phyloP scores from a whole-genome alignment of 2,888 invertebrate genomes.

The Cerastoderma edule region DNA sequence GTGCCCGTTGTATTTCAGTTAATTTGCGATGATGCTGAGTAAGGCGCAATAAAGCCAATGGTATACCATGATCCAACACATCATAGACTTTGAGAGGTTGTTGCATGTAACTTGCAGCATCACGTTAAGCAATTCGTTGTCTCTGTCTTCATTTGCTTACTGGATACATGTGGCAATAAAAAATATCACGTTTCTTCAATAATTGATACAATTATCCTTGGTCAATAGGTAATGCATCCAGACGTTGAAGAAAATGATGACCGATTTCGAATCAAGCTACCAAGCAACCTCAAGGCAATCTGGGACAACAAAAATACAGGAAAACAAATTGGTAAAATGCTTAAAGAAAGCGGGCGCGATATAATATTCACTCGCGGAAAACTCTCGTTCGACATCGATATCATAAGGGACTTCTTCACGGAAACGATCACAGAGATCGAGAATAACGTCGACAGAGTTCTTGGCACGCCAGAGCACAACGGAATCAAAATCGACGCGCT shows the following conservation, averaged over 20 bases:
- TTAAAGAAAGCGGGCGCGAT: conserved; percentile 13
- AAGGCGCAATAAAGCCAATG: no score
- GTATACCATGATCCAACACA: no score
- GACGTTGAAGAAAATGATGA: not conserved
- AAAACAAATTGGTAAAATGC: conserved; percentile 16
- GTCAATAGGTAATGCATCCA: not conserved
- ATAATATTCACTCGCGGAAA: conserved; percentile 23
- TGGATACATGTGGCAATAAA: no score
- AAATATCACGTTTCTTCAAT: not conserved
- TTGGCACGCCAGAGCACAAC: not conserved
- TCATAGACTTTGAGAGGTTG: no score
- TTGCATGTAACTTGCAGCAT: no score
- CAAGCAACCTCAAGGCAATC: conserved; percentile 20
- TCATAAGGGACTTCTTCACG: conserved; percentile 27
- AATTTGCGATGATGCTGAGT: no score
- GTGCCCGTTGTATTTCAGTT: no score
- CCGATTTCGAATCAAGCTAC: conserved; percentile 21
- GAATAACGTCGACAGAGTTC: conserved; percentile 18
- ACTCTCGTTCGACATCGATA: conserved; percentile 22
- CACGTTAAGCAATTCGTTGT: no score
- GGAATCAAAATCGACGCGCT: conserved; percentile 35
- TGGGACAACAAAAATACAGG: conserved; percentile 24
- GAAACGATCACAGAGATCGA: conserved; percentile 34
- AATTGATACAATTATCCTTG: no score
- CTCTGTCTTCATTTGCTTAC: no score